Percentiles rank a stretch among this genome's conserved stretches.
These are phyloP conservation scores for Drosophila watanabei DNA, from an alignment of 1,140 invertebrate species.

Conservation along the genomic window DNA sequence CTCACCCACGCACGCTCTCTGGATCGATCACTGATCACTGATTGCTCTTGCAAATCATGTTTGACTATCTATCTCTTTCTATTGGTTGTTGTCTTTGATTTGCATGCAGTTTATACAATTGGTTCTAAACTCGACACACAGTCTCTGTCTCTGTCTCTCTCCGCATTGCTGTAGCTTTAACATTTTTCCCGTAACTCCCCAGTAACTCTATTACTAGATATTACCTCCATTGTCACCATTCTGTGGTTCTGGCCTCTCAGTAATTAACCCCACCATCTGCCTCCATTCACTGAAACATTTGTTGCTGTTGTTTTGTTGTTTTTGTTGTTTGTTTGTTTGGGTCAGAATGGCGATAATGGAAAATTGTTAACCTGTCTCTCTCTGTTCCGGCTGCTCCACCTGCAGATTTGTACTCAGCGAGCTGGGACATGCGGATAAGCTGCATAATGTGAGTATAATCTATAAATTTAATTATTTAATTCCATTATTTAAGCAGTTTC, in stretches of 20 bases:
- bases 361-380: conserved; percentile 30
- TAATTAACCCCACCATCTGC: conserved; percentile 31
- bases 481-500: not conserved
- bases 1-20: conserved; percentile 20
- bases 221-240: not conserved
- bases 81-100: conserved; percentile 10
- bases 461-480: conserved; percentile 4
- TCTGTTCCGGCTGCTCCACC: conserved; percentile 3
- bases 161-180: conserved; percentile 15
- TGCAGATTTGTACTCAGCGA: conserved; percentile 87
- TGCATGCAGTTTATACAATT: conserved; percentile 26
- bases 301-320: conserved; percentile 59
- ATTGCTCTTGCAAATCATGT: not conserved
- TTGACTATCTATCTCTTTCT: not conserved
- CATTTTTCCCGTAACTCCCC: conserved; percentile 1
- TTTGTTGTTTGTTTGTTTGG: conserved; percentile 54
- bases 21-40: conserved; percentile 5
- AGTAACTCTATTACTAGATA: not conserved
- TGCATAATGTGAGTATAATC: conserved; percentile 87
- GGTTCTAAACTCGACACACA: not conserved
- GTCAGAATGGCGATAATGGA: not conserved
- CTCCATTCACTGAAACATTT: conserved; percentile 10
- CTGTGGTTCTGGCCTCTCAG: conserved; percentile 10
- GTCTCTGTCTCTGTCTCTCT: conserved; percentile 11
- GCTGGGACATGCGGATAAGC: conserved; percentile 87